Percentiles rank a stretch among this genome's conserved stretches.
phyloP scores from a whole-genome alignment of 1,140 invertebrate species.

The Physella acuta region DNA sequence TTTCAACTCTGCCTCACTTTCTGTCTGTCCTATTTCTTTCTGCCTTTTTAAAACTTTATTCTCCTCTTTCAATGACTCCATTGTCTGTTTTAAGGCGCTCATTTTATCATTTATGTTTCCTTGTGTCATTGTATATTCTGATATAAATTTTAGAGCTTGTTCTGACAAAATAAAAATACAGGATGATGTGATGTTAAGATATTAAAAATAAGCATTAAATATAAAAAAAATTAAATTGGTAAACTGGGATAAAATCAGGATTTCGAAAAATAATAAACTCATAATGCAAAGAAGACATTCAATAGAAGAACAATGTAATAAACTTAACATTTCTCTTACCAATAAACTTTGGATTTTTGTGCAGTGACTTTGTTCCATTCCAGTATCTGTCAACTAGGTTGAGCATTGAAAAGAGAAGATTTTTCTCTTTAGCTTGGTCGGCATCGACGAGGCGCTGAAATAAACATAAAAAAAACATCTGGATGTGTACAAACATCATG shows the following conservation, averaged over 20 bases:
- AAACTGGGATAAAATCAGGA: too few species aligned
- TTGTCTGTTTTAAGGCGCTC: background rate
- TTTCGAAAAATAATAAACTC: too few species aligned
- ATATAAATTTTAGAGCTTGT: constrained; percentile 12
- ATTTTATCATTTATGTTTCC: background rate
- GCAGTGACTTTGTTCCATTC: constrained; percentile 59
- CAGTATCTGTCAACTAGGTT: constrained; percentile 59
- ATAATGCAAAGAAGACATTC: too few species aligned
- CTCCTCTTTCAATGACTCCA: background rate
- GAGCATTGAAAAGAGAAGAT: constrained; percentile 42
- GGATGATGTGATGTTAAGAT: too few species aligned
- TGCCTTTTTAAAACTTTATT: background rate
- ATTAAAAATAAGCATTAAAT: too few species aligned
- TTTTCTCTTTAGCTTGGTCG: constrained; percentile 24
- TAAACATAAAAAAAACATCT: too few species aligned
- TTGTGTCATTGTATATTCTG: constrained; percentile 6
- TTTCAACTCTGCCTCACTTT: constrained; percentile 45
- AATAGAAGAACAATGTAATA: too few species aligned
- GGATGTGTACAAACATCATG: too few species aligned
- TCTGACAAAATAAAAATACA: constrained; percentile 2
- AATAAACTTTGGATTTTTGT: constrained; percentile 58
- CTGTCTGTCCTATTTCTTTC: constrained; percentile 2
- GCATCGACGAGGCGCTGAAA: background rate
- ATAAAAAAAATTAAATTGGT: too few species aligned
- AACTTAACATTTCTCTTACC: constrained; percentile 40